Evolutionary conservation across 2,113 vertebrate genomes (phyloP), one percentile per base, ranked within the genome.

Genomic region (Theropithecus gelada): DNA sequence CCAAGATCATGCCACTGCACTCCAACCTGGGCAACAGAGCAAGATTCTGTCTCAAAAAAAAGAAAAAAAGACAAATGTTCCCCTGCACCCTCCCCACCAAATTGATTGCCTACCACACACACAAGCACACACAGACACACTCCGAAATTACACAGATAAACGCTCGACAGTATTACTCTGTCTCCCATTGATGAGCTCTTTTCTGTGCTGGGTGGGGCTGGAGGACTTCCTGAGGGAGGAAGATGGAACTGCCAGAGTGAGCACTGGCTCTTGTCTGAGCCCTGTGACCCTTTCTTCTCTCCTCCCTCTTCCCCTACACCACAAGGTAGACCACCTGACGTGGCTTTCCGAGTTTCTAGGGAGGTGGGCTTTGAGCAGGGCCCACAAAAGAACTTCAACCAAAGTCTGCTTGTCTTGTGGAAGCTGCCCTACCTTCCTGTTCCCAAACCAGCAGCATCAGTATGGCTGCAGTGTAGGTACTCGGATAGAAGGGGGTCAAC

Each of bases 231-330:
- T 8, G 40, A 35, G 8, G 32, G 43, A 66, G n/a, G 68, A 78
- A 70, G 35, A 22, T 7, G 11, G 48, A 73, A 17, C 25, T 1
- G 1, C 4, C 45, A 64, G 61, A 11, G 11, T 70, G 45, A 35
- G 43, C 4, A 10, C 52, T n/a, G 59, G 64, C 35, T 70, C 23
- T 6, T 7, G 0, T 68, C 64, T 6, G 45, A 55, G 61, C 18
- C 40, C 7, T 20, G 38, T 0, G 5, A 27, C 30, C 35, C 73
- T 72, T 35, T 61, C 55, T 76, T 75, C 20, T 57, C 0, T 0
- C 17, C 43, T 68, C 27, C 30, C 48, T 6, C 7, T 20, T 2
- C 2, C 22, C 57, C n/a, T 2, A 4, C 11, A 22, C 0, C 25
- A 11, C 55, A 76, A 11, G 32, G 6, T 7, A 6, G 27, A 52